Evolutionary conservation across 2,888 invertebrate genomes (phyloP).

Genomic region (Busseola fusca): DNA sequence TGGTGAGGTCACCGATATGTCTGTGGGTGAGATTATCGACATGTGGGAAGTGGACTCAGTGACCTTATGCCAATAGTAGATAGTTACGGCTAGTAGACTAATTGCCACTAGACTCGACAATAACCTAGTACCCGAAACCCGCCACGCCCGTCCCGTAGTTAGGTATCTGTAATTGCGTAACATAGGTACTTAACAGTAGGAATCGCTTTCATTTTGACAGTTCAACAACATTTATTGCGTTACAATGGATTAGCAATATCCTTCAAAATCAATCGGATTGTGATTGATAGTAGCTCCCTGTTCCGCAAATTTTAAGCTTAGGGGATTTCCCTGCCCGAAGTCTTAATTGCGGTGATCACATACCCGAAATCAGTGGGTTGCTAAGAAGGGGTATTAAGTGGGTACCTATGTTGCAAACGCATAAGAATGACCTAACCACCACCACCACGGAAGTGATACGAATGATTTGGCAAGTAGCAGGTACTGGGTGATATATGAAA

Average conservation of each 20-base stretch:
- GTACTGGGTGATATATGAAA: conserved; percentile 7
- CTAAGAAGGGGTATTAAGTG: too few species aligned
- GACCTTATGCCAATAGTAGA: conserved; percentile 20
- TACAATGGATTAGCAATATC: too few species aligned
- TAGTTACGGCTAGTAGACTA: not conserved
- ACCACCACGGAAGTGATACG: conserved; percentile 6
- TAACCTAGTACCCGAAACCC: not conserved
- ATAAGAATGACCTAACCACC: not conserved
- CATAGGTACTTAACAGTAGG: too few species aligned
- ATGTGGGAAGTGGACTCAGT: conserved; percentile 35
- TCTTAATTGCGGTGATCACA: too few species aligned
- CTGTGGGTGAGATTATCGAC: conserved; percentile 37
- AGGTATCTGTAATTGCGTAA: too few species aligned
- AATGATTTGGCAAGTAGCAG: conserved; percentile 18
- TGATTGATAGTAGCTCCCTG: too few species aligned
- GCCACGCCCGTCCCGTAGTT: too few species aligned
- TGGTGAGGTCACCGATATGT: conserved; percentile 34
- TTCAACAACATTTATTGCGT: too few species aligned
- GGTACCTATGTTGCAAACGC: not conserved
- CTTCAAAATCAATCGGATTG: too few species aligned
- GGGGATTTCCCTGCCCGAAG: not conserved
- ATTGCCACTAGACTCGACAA: conserved; percentile 5
- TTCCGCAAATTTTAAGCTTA: not conserved
- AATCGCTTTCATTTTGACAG: too few species aligned
- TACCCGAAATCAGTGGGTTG: not conserved